phyloP scores from a whole-genome alignment of 2,888 invertebrate genomes.

The Aethes cnicana region DNA sequence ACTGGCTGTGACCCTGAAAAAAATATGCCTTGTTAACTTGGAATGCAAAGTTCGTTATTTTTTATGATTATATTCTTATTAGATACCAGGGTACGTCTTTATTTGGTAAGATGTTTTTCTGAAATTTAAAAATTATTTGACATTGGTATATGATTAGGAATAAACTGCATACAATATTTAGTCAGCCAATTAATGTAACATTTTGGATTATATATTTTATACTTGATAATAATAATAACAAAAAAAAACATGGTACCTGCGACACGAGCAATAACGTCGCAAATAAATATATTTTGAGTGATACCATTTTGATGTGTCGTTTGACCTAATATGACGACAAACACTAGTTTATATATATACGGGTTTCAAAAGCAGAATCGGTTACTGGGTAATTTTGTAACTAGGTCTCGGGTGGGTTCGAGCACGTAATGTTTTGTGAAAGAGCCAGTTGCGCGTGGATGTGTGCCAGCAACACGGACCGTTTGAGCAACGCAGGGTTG shows the following conservation, averaged over 20 bases:
- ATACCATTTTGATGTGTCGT: constrained; percentile 54
- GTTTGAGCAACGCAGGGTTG: constrained; percentile 50
- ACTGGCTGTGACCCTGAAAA: constrained; percentile 10
- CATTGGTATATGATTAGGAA: too few relatives aligned
- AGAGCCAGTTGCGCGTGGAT: constrained; percentile 30
- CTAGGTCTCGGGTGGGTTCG: constrained; percentile 35
- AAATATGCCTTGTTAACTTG: neutral
- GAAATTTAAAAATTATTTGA: too few relatives aligned
- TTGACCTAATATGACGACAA: constrained; percentile 43
- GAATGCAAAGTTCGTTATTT: too few relatives aligned
- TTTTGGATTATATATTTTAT: too few relatives aligned
- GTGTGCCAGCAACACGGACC: constrained; percentile 45
- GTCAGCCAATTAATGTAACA: too few relatives aligned
- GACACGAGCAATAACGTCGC: constrained; percentile 11
- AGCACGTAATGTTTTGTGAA: constrained; percentile 51
- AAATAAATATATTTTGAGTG: constrained; percentile 40
- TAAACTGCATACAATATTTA: too few relatives aligned
- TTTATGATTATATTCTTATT: too few relatives aligned
- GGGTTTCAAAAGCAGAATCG: constrained; percentile 59
- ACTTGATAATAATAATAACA: too few relatives aligned
- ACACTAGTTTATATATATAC: constrained; percentile 57
- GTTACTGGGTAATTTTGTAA: constrained; percentile 55
- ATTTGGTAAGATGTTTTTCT: too few relatives aligned
- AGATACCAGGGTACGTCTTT: too few relatives aligned
- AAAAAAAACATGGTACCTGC: constrained; percentile 12